Conservation (phyloP, 2,113 vertebrate genomes). For the Pollimyrus isidori region DNA sequence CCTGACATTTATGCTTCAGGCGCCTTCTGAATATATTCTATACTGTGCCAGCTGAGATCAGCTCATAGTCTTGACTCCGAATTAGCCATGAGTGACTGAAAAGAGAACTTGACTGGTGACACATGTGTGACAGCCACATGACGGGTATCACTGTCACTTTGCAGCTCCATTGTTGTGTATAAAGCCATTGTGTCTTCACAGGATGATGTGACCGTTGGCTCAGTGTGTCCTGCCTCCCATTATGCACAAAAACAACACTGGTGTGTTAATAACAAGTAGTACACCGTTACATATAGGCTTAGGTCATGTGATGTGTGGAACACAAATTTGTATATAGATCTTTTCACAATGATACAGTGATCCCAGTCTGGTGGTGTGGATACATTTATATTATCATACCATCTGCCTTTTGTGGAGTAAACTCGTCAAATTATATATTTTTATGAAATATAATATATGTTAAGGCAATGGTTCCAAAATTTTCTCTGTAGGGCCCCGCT, state of each 20-base stretch:
- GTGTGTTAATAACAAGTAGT: background rate
- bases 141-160: background rate
- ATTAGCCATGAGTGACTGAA: background rate
- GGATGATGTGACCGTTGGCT: background rate
- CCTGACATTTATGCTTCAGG: background rate
- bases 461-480: too few relatives aligned
- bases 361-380: background rate
- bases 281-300: background rate
- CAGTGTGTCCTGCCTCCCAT: background rate
- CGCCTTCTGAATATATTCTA: background rate
- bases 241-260: background rate
- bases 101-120: background rate
- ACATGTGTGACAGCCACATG: background rate
- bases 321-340: background rate
- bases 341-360: background rate
- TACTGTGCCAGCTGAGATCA: background rate
- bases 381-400: background rate
- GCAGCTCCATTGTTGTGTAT: background rate
- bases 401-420: background rate
- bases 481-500: too few relatives aligned
- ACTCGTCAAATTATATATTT: background rate
- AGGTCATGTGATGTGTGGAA: background rate
- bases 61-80: background rate
- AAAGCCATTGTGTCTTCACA: background rate
- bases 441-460: background rate